A percentile compares a stretch with the other conserved stretches of the same genome.
Conservation (phyloP, 2,888 invertebrate genomes). For the Epinotia brunnichana region DNA sequence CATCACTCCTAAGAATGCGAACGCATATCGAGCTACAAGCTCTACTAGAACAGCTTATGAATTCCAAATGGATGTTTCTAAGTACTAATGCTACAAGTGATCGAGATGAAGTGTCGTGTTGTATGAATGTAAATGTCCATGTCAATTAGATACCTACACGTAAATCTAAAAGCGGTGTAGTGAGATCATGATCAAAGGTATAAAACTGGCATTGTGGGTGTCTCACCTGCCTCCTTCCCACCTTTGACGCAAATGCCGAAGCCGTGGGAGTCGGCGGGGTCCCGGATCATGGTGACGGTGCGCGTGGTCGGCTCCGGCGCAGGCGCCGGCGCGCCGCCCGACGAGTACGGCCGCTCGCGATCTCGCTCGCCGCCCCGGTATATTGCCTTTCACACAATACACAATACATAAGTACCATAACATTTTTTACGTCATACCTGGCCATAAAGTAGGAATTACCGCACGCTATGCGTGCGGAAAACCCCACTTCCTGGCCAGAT, state of each 20-base stretch:
- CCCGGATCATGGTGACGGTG: slow-evolving; percentile 93
- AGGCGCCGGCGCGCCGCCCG: slow-evolving; percentile 82
- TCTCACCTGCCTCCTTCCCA: slow-evolving; percentile 92
- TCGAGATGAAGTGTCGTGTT: background rate
- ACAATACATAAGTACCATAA: slow-evolving; percentile 5
- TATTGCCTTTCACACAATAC: slow-evolving; percentile 69
- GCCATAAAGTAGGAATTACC: too few relatives aligned
- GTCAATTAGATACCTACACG: background rate
- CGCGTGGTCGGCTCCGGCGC: slow-evolving; percentile 90
- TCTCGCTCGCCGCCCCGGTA: slow-evolving; percentile 82
- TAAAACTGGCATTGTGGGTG: slow-evolving; percentile 39
- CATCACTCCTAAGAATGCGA: background rate
- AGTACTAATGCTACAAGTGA: background rate
- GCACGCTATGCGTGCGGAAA: too few relatives aligned
- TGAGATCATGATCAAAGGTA: slow-evolving; percentile 34
- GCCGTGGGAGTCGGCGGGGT: slow-evolving; percentile 91
- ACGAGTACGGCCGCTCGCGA: slow-evolving; percentile 83
- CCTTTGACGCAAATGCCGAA: slow-evolving; percentile 96
- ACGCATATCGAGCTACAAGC: background rate
- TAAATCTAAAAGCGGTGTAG: slow-evolving; percentile 32
- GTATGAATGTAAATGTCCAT: background rate
- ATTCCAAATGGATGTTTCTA: background rate
- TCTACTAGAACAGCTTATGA: background rate
- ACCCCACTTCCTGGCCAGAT: too few relatives aligned
- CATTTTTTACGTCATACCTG: too few relatives aligned